Evolutionary conservation across 2,797 vertebrate species (phyloP).

Genomic region (Myiotriccus ornatus): DNA sequence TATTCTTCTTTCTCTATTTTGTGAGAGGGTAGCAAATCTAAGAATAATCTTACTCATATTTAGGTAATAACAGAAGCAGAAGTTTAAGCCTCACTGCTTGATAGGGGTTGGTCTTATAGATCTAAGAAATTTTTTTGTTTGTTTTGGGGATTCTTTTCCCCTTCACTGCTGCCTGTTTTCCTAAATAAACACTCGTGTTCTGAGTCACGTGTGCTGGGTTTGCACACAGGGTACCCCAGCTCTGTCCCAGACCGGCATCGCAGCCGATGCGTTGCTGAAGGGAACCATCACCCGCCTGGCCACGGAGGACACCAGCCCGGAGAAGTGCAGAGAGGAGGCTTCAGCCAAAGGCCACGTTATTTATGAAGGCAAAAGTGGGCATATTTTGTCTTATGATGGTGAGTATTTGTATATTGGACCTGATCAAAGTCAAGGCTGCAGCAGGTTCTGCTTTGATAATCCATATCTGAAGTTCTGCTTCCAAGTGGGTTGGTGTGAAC

Average conservation of each 20-base stretch:
- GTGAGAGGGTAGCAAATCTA: background rate
- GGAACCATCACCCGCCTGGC: slow-evolving; percentile 89
- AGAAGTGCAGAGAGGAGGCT: slow-evolving; percentile 88
- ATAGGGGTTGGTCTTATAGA: background rate
- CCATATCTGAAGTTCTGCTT: background rate
- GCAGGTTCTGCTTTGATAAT: background rate
- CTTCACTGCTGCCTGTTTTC: background rate
- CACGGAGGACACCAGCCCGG: slow-evolving; percentile 88
- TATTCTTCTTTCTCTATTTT: background rate
- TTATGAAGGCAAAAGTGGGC: slow-evolving; percentile 95
- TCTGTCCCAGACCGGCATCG: slow-evolving; percentile 87
- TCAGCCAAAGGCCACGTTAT: slow-evolving; percentile 93
- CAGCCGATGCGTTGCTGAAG: slow-evolving; percentile 89
- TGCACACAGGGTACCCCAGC: slow-evolving; percentile 89
- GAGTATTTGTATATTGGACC: slow-evolving; percentile 50
- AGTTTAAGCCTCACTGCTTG: background rate
- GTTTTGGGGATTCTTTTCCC: too few species aligned
- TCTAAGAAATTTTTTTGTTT: background rate
- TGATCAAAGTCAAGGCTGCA: background rate
- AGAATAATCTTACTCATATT: background rate
- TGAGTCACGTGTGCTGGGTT: background rate
- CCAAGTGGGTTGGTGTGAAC: background rate
- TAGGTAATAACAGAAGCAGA: background rate
- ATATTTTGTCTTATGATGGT: slow-evolving; percentile 93
- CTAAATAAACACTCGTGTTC: background rate